Conservation (phyloP, 1,140 invertebrate species). For the Diachasma alloeum region DNA sequence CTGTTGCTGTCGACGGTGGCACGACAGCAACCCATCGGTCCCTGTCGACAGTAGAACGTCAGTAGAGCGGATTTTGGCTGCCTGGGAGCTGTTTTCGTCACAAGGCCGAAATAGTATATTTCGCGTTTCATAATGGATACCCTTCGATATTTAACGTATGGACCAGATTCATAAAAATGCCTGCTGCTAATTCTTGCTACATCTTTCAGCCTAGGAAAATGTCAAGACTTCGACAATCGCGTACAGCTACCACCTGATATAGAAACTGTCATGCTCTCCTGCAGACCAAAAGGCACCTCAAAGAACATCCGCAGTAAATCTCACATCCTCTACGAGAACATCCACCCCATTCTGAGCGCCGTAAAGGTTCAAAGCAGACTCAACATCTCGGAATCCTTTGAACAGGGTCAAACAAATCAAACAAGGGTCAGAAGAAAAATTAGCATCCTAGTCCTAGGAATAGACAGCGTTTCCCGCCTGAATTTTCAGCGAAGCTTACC, state of each 20-base stretch:
- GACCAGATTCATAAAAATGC: not conserved
- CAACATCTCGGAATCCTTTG: slow-evolving; percentile 5
- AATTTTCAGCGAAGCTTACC: slow-evolving; percentile 82
- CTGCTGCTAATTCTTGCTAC: no score
- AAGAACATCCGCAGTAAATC: slow-evolving; percentile 33
- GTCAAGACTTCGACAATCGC: slow-evolving; percentile 56
- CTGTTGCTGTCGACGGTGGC: no score
- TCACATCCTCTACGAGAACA: slow-evolving; percentile 63
- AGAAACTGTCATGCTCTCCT: slow-evolving; percentile 61
- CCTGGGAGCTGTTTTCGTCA: no score
- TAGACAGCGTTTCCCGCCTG: slow-evolving; percentile 83
- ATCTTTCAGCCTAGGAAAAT: slow-evolving; percentile 47
- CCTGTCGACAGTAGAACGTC: no score
- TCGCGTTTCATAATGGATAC: no score
- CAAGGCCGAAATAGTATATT: no score
- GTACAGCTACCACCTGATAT: slow-evolving; percentile 50
- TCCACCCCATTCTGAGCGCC: slow-evolving; percentile 59
- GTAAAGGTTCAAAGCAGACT: slow-evolving; percentile 53
- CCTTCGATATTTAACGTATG: no score
- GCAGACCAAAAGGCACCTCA: slow-evolving; percentile 44
- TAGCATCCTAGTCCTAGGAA: slow-evolving; percentile 79
- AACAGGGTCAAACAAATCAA: slow-evolving; percentile 10
- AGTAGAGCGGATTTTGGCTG: no score
- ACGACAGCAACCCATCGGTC: no score
- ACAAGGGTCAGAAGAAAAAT: slow-evolving; percentile 49